Evolutionary conservation across 1,140 invertebrate genomes (phyloP), one percentile per base, ranked within the genome.

Genomic region (Drosophila burlai): DNA sequence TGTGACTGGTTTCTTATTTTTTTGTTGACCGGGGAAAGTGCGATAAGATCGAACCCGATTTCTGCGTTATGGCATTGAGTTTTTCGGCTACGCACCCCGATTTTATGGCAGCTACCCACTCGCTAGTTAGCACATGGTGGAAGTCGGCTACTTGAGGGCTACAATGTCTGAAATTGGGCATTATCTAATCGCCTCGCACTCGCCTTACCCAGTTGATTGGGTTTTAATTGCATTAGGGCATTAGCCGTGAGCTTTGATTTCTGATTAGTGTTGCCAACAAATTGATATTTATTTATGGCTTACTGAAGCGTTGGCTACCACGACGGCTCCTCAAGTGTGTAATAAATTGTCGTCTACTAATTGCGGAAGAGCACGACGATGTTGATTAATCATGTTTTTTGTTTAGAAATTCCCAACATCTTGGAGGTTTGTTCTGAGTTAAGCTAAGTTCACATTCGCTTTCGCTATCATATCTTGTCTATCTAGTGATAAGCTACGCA

Each of bases 181-280:
- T 67, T 84, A 81, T 84, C 85, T 84, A 83, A 87, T 87, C 84
- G 55, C n/a, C 47, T 42, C 63, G 24, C 46, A 71, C 42, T 66
- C 43, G 21, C 59, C 54, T 64, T 34, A 34, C 46, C 26, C 40
- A 62, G 45, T 49, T 68, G 67, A 81, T 81, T 84, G 65, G 71
- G 43, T 77, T 90, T 67, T 89, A 89, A 90, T 90, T 79, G 49
- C 61, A 76, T 89, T 84, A 75, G 42, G 42, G 58, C 47, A 81
- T 81, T 81, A 74, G 50, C 65, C 67, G 26, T 63, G 57, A 46
- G 81, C 81, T 81, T 80, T 89, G 85, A 89, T 89, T 90, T 64
- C 8, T 26, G 61, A 64, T 75, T 47, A 34, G 34, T 62, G 47
- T 54, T 63, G 47, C 57, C 61, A 71, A 40, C 67, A 71, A 71